Evolutionary conservation across 2,113 vertebrate genomes (phyloP), one percentile per base, ranked within the genome.

Genomic region (Poeciliopsis occidentalis): DNA sequence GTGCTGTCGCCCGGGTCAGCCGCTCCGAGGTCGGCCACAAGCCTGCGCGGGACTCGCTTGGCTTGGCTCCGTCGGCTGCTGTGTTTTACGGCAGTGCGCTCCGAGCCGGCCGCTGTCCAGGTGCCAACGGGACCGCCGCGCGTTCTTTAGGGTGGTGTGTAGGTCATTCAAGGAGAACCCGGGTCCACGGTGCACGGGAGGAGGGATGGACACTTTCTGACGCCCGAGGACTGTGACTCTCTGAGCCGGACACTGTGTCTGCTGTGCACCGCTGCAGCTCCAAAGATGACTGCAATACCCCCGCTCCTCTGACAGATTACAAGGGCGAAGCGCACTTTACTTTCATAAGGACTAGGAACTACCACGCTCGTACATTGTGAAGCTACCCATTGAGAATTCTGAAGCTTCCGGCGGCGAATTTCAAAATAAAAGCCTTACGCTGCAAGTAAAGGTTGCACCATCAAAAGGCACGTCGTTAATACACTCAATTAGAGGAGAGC

Each of bases 111-210:
- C 70, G 80, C 85, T 88, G 90, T 44, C 71, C 34, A 3, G 51
- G 26, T n/a, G 51, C 44, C 8, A 30, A 61, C 24, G 34, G 39
- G 60, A 4, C 67, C 62, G 44, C 67, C 57, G 80, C 73, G 76
- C 44, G 26, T 24, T 60, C 0, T 29, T 67, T 63, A 71, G 71
- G 84, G 6, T 69, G 57, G 75, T 27, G 82, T 85, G 89, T 82
- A 92, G 91, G 89, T 91, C 91, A 92, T 76, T 83, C 90, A 93
- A 93, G 91, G 91, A 90, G 87, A 92, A 76, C 75, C 31, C 76
- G 7, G 79, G 80, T 83, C 54, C 83, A 75, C 82, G 75, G 2
- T 61, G n/a, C 60, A 64, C 17, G 30, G 39, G 29, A 47, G 65
- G 44, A 47, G 32, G 76, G 24, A n/a, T 27, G 44, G 30, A 34